phyloP scores from a whole-genome alignment of 2,797 vertebrate genomes.

The Hydrolagus colliei region DNA sequence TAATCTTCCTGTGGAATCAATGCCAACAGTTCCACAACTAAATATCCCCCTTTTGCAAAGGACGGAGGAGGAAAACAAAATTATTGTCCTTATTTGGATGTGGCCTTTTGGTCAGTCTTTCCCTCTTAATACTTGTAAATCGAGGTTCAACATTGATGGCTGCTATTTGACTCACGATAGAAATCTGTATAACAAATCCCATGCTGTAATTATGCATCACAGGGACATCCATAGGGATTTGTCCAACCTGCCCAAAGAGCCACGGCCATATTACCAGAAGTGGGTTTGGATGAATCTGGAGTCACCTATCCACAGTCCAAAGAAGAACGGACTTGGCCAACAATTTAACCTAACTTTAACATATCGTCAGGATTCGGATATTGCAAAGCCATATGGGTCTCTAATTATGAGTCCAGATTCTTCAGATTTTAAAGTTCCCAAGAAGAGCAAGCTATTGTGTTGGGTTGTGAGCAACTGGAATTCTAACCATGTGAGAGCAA shows the following conservation, averaged over 20 bases:
- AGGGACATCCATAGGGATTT: background rate
- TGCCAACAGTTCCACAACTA: background rate
- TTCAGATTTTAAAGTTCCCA: constrained; percentile 30
- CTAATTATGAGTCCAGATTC: constrained; percentile 34
- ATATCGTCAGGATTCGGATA: constrained; percentile 45
- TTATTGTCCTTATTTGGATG: constrained; percentile 46
- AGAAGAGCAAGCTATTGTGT: constrained; percentile 47
- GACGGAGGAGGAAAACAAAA: accelerated
- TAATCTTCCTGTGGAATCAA: too few relatives aligned
- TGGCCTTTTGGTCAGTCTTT: constrained; percentile 36
- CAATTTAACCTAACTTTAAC: constrained; percentile 51
- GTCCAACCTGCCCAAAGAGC: constrained; percentile 33
- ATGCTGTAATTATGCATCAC: constrained; percentile 44
- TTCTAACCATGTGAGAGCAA: background rate
- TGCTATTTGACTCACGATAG: constrained; percentile 38
- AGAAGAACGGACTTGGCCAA: constrained; percentile 36
- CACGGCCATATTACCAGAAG: constrained; percentile 34
- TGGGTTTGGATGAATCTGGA: constrained; percentile 55
- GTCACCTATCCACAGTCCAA: constrained; percentile 32
- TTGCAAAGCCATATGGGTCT: constrained; percentile 46
- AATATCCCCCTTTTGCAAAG: background rate
- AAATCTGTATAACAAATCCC: constrained; percentile 26
- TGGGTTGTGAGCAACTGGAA: constrained; percentile 49
- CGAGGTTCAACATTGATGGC: accelerated
- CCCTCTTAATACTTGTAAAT: constrained; percentile 33